phyloP scores from a whole-genome alignment of 2,888 invertebrate genomes.

The Parascotia fuliginaria region DNA sequence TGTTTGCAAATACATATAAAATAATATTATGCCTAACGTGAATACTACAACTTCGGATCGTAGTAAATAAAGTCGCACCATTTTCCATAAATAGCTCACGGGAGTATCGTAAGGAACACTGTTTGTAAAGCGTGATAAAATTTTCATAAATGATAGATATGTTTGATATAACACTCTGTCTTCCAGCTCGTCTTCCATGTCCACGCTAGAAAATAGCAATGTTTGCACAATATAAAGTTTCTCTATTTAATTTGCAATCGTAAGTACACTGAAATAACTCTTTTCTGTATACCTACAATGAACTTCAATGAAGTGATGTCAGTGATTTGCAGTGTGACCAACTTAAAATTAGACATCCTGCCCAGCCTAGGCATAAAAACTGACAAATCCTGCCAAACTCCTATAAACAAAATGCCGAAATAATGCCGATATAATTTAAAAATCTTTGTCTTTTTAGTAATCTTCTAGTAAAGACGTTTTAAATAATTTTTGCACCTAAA shows the following conservation, averaged over 20 bases:
- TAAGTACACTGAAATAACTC: slow-evolving; percentile 10
- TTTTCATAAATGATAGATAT: slow-evolving; percentile 93
- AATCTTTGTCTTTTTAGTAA: too few relatives aligned
- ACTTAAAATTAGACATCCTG: too few relatives aligned
- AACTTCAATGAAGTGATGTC: slow-evolving; percentile 28
- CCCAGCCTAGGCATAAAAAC: too few relatives aligned
- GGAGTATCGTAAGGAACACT: slow-evolving; percentile 92
- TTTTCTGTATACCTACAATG: slow-evolving; percentile 30
- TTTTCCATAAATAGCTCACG: slow-evolving; percentile 91
- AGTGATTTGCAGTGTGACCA: slow-evolving; percentile 11
- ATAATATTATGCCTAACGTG: slow-evolving; percentile 88
- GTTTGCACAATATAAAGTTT: slow-evolving; percentile 33
- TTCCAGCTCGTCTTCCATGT: slow-evolving; percentile 97
- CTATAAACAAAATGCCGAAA: too few relatives aligned
- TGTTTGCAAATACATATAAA: slow-evolving; percentile 93
- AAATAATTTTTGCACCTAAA: too few relatives aligned
- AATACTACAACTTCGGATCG: slow-evolving; percentile 93
- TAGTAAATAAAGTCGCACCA: slow-evolving; percentile 91
- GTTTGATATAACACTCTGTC: slow-evolving; percentile 95
- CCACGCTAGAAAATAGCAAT: slow-evolving; percentile 49
- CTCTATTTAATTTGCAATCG: slow-evolving; percentile 8
- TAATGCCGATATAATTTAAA: too few relatives aligned
- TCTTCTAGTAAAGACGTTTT: too few relatives aligned
- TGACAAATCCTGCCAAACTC: too few relatives aligned
- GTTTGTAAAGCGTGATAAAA: slow-evolving; percentile 92